phyloP scores from a whole-genome alignment of 2,888 invertebrate genomes.

The Apotomis betuletana region DNA sequence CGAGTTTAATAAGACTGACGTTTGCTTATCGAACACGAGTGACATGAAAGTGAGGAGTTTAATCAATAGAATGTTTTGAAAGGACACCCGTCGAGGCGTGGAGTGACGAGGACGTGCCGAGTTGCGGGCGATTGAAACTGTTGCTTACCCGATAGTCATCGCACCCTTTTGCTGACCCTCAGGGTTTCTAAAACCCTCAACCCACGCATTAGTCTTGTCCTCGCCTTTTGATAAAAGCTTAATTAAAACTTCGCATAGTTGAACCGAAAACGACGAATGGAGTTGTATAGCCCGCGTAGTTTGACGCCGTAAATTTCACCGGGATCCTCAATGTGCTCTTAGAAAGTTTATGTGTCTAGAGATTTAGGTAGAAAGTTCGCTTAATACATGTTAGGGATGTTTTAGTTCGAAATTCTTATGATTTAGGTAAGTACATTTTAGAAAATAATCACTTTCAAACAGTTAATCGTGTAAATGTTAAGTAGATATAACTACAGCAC shows the following conservation, averaged over 20 bases:
- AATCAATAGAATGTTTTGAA: conserved; percentile 66
- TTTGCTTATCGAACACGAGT: conserved; percentile 36
- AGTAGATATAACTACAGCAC: no score
- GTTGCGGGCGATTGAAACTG: conserved; percentile 76
- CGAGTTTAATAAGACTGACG: conserved; percentile 26
- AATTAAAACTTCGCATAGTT: conserved; percentile 75
- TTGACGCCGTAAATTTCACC: conserved; percentile 42
- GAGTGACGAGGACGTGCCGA: conserved; percentile 66
- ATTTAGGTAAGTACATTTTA: background rate
- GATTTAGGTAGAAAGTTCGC: conserved; percentile 32
- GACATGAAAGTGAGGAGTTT: conserved; percentile 58
- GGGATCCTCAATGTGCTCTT: conserved; percentile 34
- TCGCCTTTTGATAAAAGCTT: conserved; percentile 68
- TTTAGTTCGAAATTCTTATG: background rate
- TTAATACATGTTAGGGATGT: conserved; percentile 16
- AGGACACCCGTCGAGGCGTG: conserved; percentile 62
- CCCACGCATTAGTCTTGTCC: conserved; percentile 54
- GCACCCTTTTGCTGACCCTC: conserved; percentile 69
- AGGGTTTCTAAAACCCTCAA: conserved; percentile 52
- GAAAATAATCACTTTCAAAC: background rate
- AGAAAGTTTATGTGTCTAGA: conserved; percentile 34
- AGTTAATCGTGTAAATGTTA: no score
- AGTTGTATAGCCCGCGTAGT: conserved; percentile 49
- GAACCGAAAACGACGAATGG: conserved; percentile 52
- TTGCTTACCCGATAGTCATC: conserved; percentile 71